Percentiles rank a stretch among this genome's conserved stretches.
Conservation (phyloP, 2,113 vertebrate species). For the Capra hircus region DNA sequence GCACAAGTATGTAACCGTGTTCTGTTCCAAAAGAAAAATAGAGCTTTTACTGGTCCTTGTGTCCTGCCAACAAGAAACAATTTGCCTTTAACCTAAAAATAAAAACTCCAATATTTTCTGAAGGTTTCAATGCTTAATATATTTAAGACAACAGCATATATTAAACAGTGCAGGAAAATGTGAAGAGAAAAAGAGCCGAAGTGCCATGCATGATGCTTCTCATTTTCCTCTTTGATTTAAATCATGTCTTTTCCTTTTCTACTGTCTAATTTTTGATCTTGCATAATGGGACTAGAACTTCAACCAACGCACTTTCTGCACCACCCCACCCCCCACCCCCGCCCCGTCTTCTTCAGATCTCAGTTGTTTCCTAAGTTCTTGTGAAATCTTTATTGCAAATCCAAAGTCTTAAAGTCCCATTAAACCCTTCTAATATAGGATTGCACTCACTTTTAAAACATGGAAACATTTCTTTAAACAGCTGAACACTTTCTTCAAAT, state of each 20-base stretch:
- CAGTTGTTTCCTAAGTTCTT: neutral
- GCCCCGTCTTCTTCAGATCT: neutral
- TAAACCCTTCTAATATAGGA: neutral
- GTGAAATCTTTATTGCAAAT: neutral
- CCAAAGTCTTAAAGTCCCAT: neutral
- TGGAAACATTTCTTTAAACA: neutral
- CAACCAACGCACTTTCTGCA: neutral
- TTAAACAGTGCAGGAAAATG: neutral
- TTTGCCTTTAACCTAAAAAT: neutral
- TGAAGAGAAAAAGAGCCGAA: neutral
- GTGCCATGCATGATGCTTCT: fast-evolving
- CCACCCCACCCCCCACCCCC: fast-evolving
- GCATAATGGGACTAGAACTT: neutral
- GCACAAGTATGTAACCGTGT: neutral
- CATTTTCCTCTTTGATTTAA: neutral
- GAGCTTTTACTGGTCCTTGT: neutral
- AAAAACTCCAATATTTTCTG: neutral
- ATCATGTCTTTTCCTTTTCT: neutral
- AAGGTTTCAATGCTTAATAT: neutral
- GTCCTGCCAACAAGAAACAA: neutral
- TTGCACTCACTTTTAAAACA: neutral
- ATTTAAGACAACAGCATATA: neutral
- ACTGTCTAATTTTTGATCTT: neutral
- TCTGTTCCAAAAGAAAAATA: neutral
- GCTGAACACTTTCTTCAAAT: neutral